Base-by-base conservation (phyloP, 2,888 invertebrate species). In the Erynnis tages region DNA sequence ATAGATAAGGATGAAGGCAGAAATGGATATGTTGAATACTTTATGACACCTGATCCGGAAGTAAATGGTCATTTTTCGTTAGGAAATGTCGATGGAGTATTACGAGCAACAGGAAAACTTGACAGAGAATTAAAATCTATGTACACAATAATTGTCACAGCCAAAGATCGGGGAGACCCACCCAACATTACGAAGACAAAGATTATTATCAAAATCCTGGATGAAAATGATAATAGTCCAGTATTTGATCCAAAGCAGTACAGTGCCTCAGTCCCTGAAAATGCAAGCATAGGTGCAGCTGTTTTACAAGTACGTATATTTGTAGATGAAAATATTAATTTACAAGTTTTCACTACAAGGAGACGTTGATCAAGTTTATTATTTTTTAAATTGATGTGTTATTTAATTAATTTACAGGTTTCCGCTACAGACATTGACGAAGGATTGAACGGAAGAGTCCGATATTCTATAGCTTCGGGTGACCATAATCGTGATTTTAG, bases 271-370 rank as follows among this genome's bases (percentile, higher is more conserved):
- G 94, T 97, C 21, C 95, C 96, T 0, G 98, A 98, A 87, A 97
- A 98, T 79, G 96, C 97, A n/a, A 95, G 95, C 61, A 96, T 97
- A 62, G 98, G 98, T 4, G 95, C 96, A 32, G 96, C 95, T 76
- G 95, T 98, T 0, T 79, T 97, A 30, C 96, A 96, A 91, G 95
- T 94, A 80, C 79, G 70, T 34, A 34, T 34, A 7, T n/a, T 14
- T 16, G 8, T 7, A 1, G 8, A 14, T 16, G 7, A 53, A 13
- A n/a, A n/a, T n/a, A 14, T n/a, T 16, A 34, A 14, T 5, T 54
- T 71, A 19, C 77, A 95, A 94, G 96, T 97, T 13, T 96, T 96
- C 1, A 97, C 97, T 8, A 96, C 95, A n/a, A n/a, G n/a, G n/a
- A 5, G 97, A 97, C 78, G 92, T 95, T 61, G 96, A 97, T 79